These are phyloP conservation scores for Upupa epops DNA, from an alignment of 2,113 vertebrate species.

Conservation along the genomic window DNA sequence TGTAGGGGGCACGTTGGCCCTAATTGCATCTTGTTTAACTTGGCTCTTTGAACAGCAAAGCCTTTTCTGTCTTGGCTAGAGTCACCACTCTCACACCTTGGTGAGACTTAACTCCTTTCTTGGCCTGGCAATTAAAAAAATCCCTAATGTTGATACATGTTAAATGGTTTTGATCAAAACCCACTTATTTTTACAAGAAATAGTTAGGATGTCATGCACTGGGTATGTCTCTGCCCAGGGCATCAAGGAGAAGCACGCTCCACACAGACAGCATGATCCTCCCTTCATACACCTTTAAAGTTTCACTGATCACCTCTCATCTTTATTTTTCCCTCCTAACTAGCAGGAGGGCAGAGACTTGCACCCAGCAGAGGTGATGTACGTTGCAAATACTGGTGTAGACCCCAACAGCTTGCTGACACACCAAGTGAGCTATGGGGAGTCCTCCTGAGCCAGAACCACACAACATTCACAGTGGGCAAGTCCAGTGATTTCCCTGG, in stretches of 20 bases:
- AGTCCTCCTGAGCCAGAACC: not conserved
- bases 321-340: not conserved
- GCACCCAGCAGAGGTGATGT: not conserved
- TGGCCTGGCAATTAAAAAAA: conserved; percentile 16
- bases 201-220: not conserved
- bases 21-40: conserved; percentile 71
- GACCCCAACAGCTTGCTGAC: not conserved
- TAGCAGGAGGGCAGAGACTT: not conserved
- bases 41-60: conserved; percentile 47
- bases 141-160: not conserved
- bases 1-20: conserved; percentile 46
- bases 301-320: not conserved
- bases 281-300: not conserved
- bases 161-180: conserved; percentile 41
- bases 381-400: not conserved
- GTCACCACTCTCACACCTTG: conserved; percentile 49
- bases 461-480: not conserved
- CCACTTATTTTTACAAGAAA: conserved; percentile 7
- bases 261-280: not conserved
- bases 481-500: not conserved
- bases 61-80: conserved; percentile 51
- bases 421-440: accelerated
- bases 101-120: conserved; percentile 2
- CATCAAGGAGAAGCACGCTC: not conserved
- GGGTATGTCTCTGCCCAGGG: not conserved